Percentiles rank a stretch among this genome's conserved stretches.
phyloP scores from a whole-genome alignment of 2,888 invertebrate species.

The Tenthredo notha region DNA sequence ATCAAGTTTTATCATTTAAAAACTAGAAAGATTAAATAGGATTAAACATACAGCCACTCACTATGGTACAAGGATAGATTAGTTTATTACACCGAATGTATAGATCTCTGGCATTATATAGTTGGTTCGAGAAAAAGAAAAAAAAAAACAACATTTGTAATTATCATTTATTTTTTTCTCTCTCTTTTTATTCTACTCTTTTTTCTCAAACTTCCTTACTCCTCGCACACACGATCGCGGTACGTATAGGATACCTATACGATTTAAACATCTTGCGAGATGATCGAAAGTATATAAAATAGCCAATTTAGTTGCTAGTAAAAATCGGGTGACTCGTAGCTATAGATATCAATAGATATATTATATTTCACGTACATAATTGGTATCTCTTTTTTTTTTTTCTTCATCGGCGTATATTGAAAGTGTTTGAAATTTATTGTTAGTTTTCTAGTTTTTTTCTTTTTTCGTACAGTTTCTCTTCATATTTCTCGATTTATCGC shows the following conservation, averaged over 20 bases:
- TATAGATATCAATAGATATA: background rate
- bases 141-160: slow-evolving; percentile 4
- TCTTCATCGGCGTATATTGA: background rate
- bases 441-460: background rate
- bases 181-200: background rate
- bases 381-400: slow-evolving; percentile 20
- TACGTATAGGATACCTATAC: background rate
- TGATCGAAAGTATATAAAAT: slow-evolving; percentile 14
- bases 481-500: background rate
- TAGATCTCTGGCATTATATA: background rate
- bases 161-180: background rate
- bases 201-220: slow-evolving; percentile 13
- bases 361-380: slow-evolving; percentile 1
- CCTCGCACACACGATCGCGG: background rate
- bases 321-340: background rate
- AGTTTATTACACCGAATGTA: slow-evolving; percentile 22
- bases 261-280: background rate
- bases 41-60: background rate
- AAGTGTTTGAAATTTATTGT: slow-evolving; percentile 16
- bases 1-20: background rate
- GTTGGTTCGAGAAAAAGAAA: background rate
- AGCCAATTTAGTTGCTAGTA: slow-evolving; percentile 12
- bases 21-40: background rate
- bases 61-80: background rate
- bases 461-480: slow-evolving; percentile 34